These are phyloP conservation scores for Lampris incognitus DNA, from an alignment of 2,113 vertebrate species.

Conservation along the genomic window DNA sequence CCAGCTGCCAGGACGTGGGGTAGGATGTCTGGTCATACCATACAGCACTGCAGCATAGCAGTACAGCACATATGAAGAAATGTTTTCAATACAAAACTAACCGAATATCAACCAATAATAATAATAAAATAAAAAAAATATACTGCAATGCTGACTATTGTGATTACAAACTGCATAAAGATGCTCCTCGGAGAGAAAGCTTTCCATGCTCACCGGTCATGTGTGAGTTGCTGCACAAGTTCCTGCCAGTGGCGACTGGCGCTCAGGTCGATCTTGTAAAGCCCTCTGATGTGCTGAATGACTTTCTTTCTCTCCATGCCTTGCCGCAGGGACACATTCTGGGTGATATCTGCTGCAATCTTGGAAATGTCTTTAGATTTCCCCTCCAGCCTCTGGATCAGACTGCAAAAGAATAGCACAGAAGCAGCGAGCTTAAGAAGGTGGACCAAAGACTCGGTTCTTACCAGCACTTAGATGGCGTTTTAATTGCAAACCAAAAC, in stretches of 20 bases:
- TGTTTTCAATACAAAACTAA: conserved; percentile 1
- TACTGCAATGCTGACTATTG: not conserved
- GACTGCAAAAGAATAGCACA: conserved; percentile 76
- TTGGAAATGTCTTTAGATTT: conserved; percentile 98
- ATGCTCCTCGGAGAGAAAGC: not conserved
- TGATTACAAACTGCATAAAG: no score
- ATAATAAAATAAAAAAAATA: not conserved
- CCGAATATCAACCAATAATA: not conserved
- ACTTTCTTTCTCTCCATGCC: conserved; percentile 98
- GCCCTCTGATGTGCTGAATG: conserved; percentile 95
- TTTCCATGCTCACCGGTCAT: conserved; percentile 81
- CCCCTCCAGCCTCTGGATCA: conserved; percentile 93
- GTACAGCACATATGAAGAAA: not conserved
- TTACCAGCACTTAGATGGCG: not conserved
- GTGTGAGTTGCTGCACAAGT: conserved; percentile 93
- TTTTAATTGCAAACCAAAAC: not conserved
- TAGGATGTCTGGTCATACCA: conserved; percentile 95
- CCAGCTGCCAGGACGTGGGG: conserved; percentile 96
- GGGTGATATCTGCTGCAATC: conserved; percentile 96
- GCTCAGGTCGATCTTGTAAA: conserved; percentile 94
- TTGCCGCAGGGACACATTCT: conserved; percentile 93
- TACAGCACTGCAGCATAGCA: conserved; percentile 84
- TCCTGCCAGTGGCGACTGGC: conserved; percentile 97
- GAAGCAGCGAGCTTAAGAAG: not conserved
- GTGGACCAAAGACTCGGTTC: not conserved